These are phyloP conservation scores for Planococcus citri DNA, from an alignment of 1,140 invertebrate species.

Conservation along the genomic window DNA sequence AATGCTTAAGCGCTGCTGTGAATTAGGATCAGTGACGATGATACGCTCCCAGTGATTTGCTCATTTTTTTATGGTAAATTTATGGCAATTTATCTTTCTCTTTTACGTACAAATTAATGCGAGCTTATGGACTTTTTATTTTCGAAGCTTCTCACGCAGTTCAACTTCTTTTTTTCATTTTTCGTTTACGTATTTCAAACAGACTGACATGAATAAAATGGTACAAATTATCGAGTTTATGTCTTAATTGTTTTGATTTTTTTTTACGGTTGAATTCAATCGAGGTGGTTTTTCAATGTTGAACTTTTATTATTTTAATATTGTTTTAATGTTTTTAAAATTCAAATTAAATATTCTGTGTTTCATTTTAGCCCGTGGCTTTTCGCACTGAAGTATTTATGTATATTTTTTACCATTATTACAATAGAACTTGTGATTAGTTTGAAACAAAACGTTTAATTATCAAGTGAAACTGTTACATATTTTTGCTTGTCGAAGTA, in stretches of 20 bases:
- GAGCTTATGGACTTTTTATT: background rate
- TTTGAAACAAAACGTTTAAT: background rate
- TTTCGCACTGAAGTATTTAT: background rate
- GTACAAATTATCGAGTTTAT: slow-evolving; percentile 7
- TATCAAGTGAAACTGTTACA: too few species aligned
- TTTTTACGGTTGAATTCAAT: background rate
- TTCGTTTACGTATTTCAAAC: background rate
- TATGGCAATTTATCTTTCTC: background rate
- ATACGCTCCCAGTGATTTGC: background rate
- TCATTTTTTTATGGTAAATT: background rate
- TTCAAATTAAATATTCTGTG: background rate
- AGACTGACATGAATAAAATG: background rate
- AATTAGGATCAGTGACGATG: background rate
- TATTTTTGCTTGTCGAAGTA: too few species aligned
- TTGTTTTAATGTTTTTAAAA: background rate
- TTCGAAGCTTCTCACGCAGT: background rate
- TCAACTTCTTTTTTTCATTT: background rate
- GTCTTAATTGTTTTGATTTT: background rate
- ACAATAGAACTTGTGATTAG: background rate
- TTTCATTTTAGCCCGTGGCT: too few species aligned
- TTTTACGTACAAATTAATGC: background rate
- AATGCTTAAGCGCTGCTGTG: background rate
- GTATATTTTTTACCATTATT: background rate
- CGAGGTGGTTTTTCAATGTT: background rate
- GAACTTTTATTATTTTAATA: background rate